Evolutionary conservation across 1,140 invertebrate species (phyloP).

Genomic region (Chymomyza costata): DNA sequence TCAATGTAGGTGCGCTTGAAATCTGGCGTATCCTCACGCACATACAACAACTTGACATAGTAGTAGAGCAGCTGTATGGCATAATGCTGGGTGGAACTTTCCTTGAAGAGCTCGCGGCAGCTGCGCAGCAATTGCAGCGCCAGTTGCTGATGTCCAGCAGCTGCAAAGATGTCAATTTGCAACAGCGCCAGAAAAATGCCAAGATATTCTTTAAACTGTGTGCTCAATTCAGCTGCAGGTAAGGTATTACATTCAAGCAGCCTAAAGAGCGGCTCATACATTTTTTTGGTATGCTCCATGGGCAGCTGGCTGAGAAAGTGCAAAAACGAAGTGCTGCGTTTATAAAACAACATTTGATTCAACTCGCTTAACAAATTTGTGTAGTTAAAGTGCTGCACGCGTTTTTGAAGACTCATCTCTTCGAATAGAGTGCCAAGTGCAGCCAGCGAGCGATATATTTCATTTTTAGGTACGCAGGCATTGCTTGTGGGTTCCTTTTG

Average conservation of each 20-base stretch:
- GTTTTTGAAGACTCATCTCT: constrained; percentile 19
- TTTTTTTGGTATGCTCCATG: background rate
- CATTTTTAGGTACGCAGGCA: background rate
- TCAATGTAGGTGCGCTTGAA: constrained; percentile 31
- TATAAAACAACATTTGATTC: constrained; percentile 30
- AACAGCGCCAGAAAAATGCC: constrained; percentile 24
- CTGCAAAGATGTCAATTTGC: constrained; percentile 26
- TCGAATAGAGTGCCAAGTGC: constrained; percentile 33
- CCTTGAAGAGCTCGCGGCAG: constrained; percentile 32
- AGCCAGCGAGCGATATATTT: constrained; percentile 20
- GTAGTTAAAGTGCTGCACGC: background rate
- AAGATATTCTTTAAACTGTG: constrained; percentile 37
- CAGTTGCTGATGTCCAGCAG: background rate
- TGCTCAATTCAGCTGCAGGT: constrained; percentile 4
- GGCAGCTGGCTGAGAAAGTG: constrained; percentile 28
- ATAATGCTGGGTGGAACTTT: background rate
- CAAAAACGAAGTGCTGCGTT: constrained; percentile 16
- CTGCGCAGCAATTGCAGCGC: constrained; percentile 37
- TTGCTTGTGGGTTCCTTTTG: constrained; percentile 15
- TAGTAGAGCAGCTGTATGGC: constrained; percentile 46
- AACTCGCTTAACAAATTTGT: constrained; percentile 23
- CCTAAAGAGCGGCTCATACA: constrained; percentile 29
- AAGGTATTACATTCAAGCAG: constrained; percentile 6
- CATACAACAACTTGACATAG: constrained; percentile 39
- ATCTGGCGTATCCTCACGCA: constrained; percentile 6